Evolutionary conservation across 2,888 invertebrate species (phyloP).

Genomic region (Eristalis arbustorum): DNA sequence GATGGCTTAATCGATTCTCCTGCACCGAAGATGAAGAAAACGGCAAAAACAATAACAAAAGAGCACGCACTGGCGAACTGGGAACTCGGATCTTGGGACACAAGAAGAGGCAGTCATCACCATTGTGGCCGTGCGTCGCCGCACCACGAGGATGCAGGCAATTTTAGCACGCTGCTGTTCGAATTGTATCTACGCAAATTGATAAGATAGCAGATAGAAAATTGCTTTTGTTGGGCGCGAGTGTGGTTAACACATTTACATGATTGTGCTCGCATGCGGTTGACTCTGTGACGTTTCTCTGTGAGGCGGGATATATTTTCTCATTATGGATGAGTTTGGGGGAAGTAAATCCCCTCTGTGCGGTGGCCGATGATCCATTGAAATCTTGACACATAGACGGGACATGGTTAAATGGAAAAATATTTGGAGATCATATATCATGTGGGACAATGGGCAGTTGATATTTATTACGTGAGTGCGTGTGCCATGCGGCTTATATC

Average conservation of each 20-base stretch:
- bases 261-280: constrained; percentile 14
- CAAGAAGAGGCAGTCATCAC: constrained; percentile 26
- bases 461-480: constrained; percentile 45
- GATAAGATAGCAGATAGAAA: constrained; percentile 65
- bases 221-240: constrained; percentile 26
- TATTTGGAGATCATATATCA: constrained; percentile 35
- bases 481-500: constrained; percentile 41
- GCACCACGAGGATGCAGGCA: constrained; percentile 28
- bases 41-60: constrained; percentile 43
- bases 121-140: not conserved
- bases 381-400: constrained; percentile 50
- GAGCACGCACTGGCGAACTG: not conserved
- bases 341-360: not conserved
- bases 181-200: constrained; percentile 72
- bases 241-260: constrained; percentile 51
- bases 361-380: constrained; percentile 45
- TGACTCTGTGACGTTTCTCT: constrained; percentile 1
- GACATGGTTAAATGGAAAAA: constrained; percentile 27
- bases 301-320: not conserved
- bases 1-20: constrained; percentile 74
- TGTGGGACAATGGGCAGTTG: constrained; percentile 44
- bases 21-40: constrained; percentile 47
- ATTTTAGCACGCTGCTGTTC: constrained; percentile 62
- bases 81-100: not conserved
- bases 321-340: constrained; percentile 2